A percentile compares a stretch with the other conserved stretches of the same genome.
Evolutionary conservation across 2,888 invertebrate species (phyloP).

Genomic region (Tubulanus polymorphus): DNA sequence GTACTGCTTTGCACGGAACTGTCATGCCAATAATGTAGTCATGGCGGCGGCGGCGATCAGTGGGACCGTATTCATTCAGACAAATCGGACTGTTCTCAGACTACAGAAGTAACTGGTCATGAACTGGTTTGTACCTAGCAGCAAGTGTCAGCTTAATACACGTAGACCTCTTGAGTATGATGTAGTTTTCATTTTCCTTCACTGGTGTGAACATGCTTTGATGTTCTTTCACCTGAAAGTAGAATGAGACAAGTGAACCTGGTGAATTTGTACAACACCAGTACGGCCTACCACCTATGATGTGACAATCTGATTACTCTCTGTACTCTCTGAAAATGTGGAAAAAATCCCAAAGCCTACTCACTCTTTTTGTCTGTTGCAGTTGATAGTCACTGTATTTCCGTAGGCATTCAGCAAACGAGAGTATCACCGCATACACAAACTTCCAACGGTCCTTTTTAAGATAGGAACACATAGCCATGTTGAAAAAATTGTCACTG

Average conservation of each 20-base stretch:
- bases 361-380: not conserved
- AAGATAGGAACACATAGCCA: not conserved
- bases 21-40: constrained; percentile 11
- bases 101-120: not conserved
- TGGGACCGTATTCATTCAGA: constrained; percentile 16
- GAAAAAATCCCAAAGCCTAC: no score
- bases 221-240: not conserved
- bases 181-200: not conserved
- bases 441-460: not conserved
- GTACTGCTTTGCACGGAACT: constrained; percentile 12
- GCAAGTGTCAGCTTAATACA: not conserved
- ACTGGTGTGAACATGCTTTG: not conserved
- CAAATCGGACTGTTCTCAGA: constrained; percentile 6
- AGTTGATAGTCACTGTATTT: not conserved
- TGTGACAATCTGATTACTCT: no score
- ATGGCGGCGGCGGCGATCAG: constrained; percentile 6
- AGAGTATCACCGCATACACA: not conserved
- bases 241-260: no score
- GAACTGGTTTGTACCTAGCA: not conserved
- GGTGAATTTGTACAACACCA: no score
- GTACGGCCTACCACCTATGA: no score
- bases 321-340: no score
- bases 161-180: not conserved
- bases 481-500: not conserved
- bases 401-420: not conserved